Percentiles rank a stretch among this genome's conserved stretches.
Evolutionary conservation across 2,797 vertebrate genomes (phyloP).

Genomic region (Gambelia wislizenii): DNA sequence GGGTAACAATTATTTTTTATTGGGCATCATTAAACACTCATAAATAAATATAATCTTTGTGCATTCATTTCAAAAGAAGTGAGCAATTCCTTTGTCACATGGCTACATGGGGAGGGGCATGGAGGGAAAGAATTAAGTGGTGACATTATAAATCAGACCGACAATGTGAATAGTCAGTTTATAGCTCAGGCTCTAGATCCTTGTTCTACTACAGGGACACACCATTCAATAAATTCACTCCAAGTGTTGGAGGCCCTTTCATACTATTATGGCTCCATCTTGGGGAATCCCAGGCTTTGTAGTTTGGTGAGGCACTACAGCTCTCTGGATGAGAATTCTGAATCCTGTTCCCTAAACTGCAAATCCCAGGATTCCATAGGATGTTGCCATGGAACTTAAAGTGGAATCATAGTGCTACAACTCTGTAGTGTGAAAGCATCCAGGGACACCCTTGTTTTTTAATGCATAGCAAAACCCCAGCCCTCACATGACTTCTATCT

Average conservation of each 20-base stretch:
- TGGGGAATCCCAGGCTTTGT: no score
- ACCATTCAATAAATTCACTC: not conserved
- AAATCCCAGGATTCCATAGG: no score
- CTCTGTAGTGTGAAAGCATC: no score
- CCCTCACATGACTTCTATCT: no score
- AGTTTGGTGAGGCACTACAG: no score
- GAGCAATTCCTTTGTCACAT: not conserved
- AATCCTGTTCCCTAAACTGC: no score
- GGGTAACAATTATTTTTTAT: slow-evolving; percentile 52
- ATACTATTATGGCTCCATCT: not conserved
- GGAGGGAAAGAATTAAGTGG: not conserved
- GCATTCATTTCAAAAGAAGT: slow-evolving; percentile 23
- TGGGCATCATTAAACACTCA: slow-evolving; percentile 27
- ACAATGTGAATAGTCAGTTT: not conserved
- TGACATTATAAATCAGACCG: slow-evolving; percentile 23
- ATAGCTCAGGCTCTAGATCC: not conserved
- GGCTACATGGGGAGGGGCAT: not conserved
- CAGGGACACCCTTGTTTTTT: no score
- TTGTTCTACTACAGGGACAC: not conserved
- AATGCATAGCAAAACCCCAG: no score
- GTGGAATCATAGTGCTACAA: no score
- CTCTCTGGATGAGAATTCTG: no score
- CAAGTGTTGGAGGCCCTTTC: not conserved
- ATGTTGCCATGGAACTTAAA: no score
- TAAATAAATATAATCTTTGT: slow-evolving; percentile 30